Conservation (phyloP, 1,140 invertebrate species). For the Whitmania pigra region DNA sequence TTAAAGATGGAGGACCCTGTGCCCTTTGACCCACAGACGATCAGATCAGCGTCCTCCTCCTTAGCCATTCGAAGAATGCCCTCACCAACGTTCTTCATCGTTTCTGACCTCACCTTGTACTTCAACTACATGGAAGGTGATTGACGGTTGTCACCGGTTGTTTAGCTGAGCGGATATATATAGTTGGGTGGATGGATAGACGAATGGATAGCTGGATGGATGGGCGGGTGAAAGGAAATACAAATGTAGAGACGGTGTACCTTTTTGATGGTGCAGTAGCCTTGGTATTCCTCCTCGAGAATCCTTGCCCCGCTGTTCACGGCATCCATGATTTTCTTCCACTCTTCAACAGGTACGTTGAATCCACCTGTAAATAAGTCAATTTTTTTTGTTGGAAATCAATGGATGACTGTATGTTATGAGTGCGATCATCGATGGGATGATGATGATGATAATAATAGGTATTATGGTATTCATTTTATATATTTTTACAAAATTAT, state of each 20-base stretch:
- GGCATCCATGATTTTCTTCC: constrained; percentile 21
- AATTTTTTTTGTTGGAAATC: not conserved
- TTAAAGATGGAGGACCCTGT: not conserved
- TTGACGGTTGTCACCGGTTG: not conserved
- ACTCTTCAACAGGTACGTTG: constrained; percentile 18
- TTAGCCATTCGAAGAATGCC: constrained; percentile 7
- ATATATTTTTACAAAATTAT: too few relatives aligned
- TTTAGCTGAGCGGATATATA: too few relatives aligned
- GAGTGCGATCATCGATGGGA: too few relatives aligned
- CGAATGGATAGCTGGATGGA: not conserved
- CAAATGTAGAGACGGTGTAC: not conserved
- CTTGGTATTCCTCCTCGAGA: constrained; percentile 19
- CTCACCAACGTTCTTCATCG: constrained; percentile 16
- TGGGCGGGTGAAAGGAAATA: not conserved
- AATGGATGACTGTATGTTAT: too few relatives aligned
- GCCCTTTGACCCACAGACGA: constrained; percentile 18
- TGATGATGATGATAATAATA: too few relatives aligned
- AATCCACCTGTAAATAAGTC: constrained; percentile 12
- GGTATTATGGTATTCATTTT: too few relatives aligned
- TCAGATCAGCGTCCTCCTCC: constrained; percentile 12
- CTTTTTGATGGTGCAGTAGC: constrained; percentile 17
- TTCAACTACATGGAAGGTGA: constrained; percentile 3
- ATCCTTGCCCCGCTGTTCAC: constrained; percentile 17
- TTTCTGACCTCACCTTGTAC: constrained; percentile 11
- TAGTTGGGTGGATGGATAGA: not conserved